phyloP scores from a whole-genome alignment of 2,888 invertebrate genomes.

The Aphelenchoides bicaudatus region DNA sequence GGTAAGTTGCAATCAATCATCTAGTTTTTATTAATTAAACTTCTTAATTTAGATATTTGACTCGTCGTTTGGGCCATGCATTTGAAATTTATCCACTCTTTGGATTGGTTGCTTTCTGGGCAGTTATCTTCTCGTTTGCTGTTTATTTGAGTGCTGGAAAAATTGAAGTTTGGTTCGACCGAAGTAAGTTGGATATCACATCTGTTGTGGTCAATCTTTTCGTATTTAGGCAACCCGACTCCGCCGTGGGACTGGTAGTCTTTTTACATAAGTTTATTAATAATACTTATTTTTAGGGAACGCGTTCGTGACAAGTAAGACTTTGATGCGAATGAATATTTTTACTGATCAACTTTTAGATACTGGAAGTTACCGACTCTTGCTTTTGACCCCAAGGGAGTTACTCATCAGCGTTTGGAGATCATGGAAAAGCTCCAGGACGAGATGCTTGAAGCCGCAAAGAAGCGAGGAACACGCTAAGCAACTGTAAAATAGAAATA shows the following conservation, averaged over 20 bases:
- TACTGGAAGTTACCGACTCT: constrained; percentile 53
- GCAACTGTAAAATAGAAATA: too few relatives aligned
- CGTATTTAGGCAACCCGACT: constrained; percentile 27
- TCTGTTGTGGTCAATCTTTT: background rate
- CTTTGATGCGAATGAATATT: background rate
- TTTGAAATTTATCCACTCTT: constrained; percentile 49
- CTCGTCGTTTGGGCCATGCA: constrained; percentile 49
- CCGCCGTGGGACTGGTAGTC: constrained; percentile 56
- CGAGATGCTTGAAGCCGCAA: constrained; percentile 56
- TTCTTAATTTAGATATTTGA: constrained; percentile 45
- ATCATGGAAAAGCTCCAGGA: constrained; percentile 56
- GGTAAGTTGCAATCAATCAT: constrained; percentile 33
- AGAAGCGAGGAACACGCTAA: constrained; percentile 44
- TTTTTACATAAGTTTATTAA: too few relatives aligned
- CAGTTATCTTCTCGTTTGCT: constrained; percentile 44
- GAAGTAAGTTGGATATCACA: constrained; percentile 38
- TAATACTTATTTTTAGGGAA: too few relatives aligned
- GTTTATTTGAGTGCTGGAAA: constrained; percentile 50
- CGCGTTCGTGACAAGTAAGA: constrained; percentile 40
- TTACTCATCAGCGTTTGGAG: constrained; percentile 49
- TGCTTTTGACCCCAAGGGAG: constrained; percentile 46
- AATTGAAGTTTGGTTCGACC: constrained; percentile 52
- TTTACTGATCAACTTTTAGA: constrained; percentile 23
- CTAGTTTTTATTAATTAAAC: too few relatives aligned
- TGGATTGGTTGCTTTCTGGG: constrained; percentile 44